Percentiles rank a stretch among this genome's conserved stretches.
These are phyloP conservation scores for Xylophagus ater DNA, from an alignment of 2,888 invertebrate genomes.

Conservation along the genomic window DNA sequence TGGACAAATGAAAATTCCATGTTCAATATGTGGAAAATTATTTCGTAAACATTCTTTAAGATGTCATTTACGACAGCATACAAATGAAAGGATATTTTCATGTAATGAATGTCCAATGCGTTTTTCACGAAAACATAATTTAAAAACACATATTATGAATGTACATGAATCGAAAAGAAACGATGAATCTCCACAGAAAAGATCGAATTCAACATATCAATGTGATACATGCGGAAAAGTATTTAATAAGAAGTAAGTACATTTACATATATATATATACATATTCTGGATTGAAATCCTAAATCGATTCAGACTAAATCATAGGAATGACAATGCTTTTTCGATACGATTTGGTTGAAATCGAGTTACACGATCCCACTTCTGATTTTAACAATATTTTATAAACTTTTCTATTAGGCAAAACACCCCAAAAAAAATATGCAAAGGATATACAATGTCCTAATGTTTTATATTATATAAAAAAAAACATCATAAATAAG, in stretches of 20 bases:
- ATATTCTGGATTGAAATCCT: too few species aligned
- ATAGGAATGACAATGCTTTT: too few species aligned
- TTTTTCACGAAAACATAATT: constrained; percentile 55
- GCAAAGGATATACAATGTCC: too few species aligned
- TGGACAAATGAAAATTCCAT: constrained; percentile 44
- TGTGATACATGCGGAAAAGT: constrained; percentile 42
- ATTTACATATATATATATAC: too few species aligned
- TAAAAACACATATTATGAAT: constrained; percentile 48
- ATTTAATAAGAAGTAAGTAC: constrained; percentile 42
- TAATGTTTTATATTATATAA: too few species aligned
- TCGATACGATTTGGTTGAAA: too few species aligned
- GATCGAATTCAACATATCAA: constrained; percentile 12
- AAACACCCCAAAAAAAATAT: too few species aligned
- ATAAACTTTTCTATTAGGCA: too few species aligned
- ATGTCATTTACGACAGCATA: constrained; percentile 60
- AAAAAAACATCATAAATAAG: too few species aligned
- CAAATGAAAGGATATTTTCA: constrained; percentile 57
- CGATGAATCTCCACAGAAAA: background rate
- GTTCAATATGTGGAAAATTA: constrained; percentile 54
- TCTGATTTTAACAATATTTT: too few species aligned
- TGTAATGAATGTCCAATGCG: constrained; percentile 52
- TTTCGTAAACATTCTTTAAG: constrained; percentile 56
- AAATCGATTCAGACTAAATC: too few species aligned
- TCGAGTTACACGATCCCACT: too few species aligned
- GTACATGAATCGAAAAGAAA: constrained; percentile 38